Evolutionary conservation across 2,113 vertebrate genomes (phyloP), one percentile per base, ranked within the genome.

Genomic region (Chaetops frenatus): DNA sequence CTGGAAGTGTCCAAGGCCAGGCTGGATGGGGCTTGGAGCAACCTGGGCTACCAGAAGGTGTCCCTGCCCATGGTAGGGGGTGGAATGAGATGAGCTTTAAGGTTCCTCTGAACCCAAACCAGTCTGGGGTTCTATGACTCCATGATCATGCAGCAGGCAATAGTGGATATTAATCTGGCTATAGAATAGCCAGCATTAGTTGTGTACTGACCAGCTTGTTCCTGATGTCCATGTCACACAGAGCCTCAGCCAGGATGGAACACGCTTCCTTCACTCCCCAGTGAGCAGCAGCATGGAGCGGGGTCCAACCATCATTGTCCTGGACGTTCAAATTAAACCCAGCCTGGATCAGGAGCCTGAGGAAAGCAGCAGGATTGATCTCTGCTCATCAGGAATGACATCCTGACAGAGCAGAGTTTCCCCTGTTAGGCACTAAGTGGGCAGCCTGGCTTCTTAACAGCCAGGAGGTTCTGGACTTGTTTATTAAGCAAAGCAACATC

Each of bases 211-310:
- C 99, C 98, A 98, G 98, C 33, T 99, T 99, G 96, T 98, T 99
- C 93, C 97, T 98, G 89, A 98, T 86, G 90, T 99, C 99, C 99
- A 99, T 99, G 67, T 99, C 98, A 70, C 99, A 99, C 62, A 99
- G 97, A 2, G 99, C 98, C 92, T 99, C 99, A 4, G 99, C 98
- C 90, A 99, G 97, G 92, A 99, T 97, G 88, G 97, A 97, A 77
- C 99, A 99, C 8, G 99, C 99, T 57, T 99, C 99, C 25, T 98
- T 98, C 91, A 99, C 98, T 15, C 99, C 99, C 99, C 99, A 99
- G 94, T 99, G 99, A 0, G 99, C 98, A 2, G 99, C 99, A 7
- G 99, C 99, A 0, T 99, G 99, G 12, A 99, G 98, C 2, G 99
- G 99, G 2, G 99, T 99, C 99, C 99, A 99, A 90, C 99, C 99